Evolutionary conservation across 2,888 invertebrate species (phyloP).

Genomic region (Drosophila kambysellisi): DNA sequence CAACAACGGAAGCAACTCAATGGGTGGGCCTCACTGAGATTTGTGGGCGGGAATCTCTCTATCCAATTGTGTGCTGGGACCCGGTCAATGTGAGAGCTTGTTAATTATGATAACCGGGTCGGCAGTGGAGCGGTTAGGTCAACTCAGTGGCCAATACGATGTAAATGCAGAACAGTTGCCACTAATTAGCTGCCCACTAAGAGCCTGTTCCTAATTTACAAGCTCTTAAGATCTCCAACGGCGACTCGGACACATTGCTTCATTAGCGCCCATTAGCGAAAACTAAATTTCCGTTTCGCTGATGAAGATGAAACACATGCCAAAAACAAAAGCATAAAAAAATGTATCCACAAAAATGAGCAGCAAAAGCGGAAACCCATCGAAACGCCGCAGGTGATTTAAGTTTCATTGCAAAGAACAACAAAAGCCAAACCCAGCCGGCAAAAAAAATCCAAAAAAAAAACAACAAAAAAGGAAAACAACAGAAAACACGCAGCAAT

Average conservation of each 20-base stretch:
- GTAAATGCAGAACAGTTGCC: slow-evolving; percentile 58
- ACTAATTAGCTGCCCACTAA: slow-evolving; percentile 74
- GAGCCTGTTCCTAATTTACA: slow-evolving; percentile 68
- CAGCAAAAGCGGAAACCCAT: slow-evolving; percentile 42
- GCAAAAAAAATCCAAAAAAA: slow-evolving; percentile 4
- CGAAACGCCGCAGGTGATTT: slow-evolving; percentile 75
- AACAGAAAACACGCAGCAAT: slow-evolving; percentile 55
- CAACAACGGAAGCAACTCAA: slow-evolving; percentile 62
- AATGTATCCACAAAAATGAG: slow-evolving; percentile 28
- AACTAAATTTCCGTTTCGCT: slow-evolving; percentile 73
- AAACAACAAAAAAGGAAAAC: slow-evolving; percentile 7
- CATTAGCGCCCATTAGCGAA: slow-evolving; percentile 76
- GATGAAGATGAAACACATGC: slow-evolving; percentile 78
- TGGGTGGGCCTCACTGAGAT: slow-evolving; percentile 57
- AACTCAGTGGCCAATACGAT: slow-evolving; percentile 48
- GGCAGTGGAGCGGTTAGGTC: slow-evolving; percentile 26
- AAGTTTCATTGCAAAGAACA: slow-evolving; percentile 49
- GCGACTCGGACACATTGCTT: slow-evolving; percentile 66
- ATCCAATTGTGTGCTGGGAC: slow-evolving; percentile 41
- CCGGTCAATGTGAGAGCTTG: slow-evolving; percentile 63
- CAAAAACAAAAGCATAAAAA: slow-evolving; percentile 42
- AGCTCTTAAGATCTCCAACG: slow-evolving; percentile 56
- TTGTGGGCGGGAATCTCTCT: slow-evolving; percentile 28
- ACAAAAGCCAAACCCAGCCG: slow-evolving; percentile 43
- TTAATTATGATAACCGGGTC: slow-evolving; percentile 74